Evolutionary conservation across 2,888 invertebrate species (phyloP), one percentile per base, ranked within the genome.

Genomic region (Drosophila peninsularis): DNA sequence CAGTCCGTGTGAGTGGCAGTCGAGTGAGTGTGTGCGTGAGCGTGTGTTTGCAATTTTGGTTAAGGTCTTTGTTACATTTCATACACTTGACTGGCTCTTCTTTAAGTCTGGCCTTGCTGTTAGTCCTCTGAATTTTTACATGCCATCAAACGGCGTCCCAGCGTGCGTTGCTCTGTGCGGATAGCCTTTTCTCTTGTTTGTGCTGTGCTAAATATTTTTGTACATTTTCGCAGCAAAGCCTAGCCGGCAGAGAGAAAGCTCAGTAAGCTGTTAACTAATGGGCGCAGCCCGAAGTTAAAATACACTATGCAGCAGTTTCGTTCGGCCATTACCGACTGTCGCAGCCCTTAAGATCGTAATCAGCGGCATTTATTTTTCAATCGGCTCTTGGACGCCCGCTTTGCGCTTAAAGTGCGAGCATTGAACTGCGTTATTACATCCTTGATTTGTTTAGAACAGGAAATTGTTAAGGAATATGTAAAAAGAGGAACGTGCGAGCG

Each of bases 341-440:
- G 53, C 67, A 73, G 78, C 73, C 83, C 75, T 88, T 81, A 86
- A 88, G 86, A 88, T 88, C 78, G 76, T 74, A 88, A 86, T 88
- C 85, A 76, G 65, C 42, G 75, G 78, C 73, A 86, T 81, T 85
- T 83, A 88, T 71, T 80, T 78, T 78, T 83, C 64, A 75, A 87
- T 74, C 67, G 64, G 62, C 61, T 41, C 55, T 70, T 44, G 68
- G 41, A 32, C 52, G 19, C 14, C 52, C 34, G 0, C 49, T 65
- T 62, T 37, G 32, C 41, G 27, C 30, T 37, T 32, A 37, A 50
- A 54, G 57, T 60, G 44, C 50, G 54, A 62, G 81, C 89, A 88
- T 83, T 84, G 86, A 89, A 67, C 88, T 88, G 89, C 87, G 89
- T 83, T 89, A 88, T 89, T 89, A 85, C 88, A 89, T 88, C 88